Evolutionary conservation across 2,113 vertebrate genomes (phyloP), one percentile per base, ranked within the genome.

Genomic region (Addax nasomaculatus): DNA sequence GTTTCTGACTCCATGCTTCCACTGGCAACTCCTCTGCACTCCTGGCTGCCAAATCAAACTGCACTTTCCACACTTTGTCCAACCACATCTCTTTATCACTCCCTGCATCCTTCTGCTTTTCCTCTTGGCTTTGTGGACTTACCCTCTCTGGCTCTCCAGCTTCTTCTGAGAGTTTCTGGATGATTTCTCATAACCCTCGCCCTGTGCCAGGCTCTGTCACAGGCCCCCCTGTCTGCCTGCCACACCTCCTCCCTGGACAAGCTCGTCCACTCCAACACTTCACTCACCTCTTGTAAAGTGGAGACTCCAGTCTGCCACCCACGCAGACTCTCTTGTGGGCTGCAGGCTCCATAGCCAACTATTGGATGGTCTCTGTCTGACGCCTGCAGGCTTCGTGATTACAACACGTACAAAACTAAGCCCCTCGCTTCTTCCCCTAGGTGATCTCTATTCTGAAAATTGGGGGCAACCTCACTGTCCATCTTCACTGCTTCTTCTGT

Each of bases 391-490:
- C 39, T 36, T 30, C 13, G 5, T 36, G 14, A 15, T 49, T 7
- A 55, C 55, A 43, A 17, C 10, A 2, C 0, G 0, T 7, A n/a
- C 27, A 49, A n/a, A 64, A 43, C n/a, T n/a, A 36, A 55, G 81
- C 51, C 4, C 11, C 1, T 33, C 23, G 11, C 49, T 49, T 33
- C 79, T 86, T 17, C 36, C 45, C 45, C 0, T 23, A 7, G 19
- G n/a, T 11, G 2, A 89, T 36, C 70, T 84, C 30, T 43, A 2
- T 47, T 62, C 47, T n/a, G 79, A 90, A 30, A 51, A 14, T 1
- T 3, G 0, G 23, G 21, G 29, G 5, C 21, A 19, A 25, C 30
- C 0, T 47, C 62, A 0, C 62, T 5, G 0, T 60, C 49, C 21
- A 11, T 14, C n/a, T 16, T 53, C 55, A 8, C 25, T 23, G 43